These are phyloP conservation scores for Pseudeuparius sepicola DNA, from an alignment of 2,888 invertebrate species.

Conservation along the genomic window DNA sequence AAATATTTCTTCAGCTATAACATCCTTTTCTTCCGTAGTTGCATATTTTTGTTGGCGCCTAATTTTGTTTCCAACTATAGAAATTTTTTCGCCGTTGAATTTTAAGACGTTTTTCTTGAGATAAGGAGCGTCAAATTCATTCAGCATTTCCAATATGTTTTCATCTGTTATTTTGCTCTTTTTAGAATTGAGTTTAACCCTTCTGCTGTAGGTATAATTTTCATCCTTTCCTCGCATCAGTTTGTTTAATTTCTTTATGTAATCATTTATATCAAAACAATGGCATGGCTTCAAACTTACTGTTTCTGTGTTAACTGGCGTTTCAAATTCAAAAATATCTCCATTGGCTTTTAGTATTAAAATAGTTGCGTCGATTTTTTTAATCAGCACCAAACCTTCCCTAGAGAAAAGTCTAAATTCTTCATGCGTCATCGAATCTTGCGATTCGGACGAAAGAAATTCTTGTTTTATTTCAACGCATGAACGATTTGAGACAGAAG, in stretches of 20 bases:
- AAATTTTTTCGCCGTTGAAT: conserved; percentile 25
- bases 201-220: conserved; percentile 20
- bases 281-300: conserved; percentile 18
- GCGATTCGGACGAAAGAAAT: conserved; percentile 16
- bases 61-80: conserved; percentile 20
- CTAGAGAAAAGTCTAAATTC: conserved; percentile 28
- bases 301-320: conserved; percentile 18
- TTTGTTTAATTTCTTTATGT: conserved; percentile 22
- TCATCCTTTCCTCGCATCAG: conserved; percentile 16
- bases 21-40: conserved; percentile 24
- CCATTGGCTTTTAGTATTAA: conserved; percentile 27
- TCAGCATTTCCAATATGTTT: conserved; percentile 19
- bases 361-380: conserved; percentile 26
- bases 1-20: conserved; percentile 23
- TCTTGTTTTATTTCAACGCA: conserved; percentile 28
- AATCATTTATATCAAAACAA: conserved; percentile 22
- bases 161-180: conserved; percentile 20
- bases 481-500: conserved; percentile 18
- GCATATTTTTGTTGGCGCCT: conserved; percentile 23
- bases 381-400: conserved; percentile 26
- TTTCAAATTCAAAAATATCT: conserved; percentile 25
- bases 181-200: conserved; percentile 21
- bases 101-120: conserved; percentile 21
- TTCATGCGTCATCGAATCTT: conserved; percentile 20
- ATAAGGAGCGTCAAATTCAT: conserved; percentile 24